These are phyloP conservation scores for Frieseomelitta varia DNA, from an alignment of 1,140 invertebrate genomes.

Conservation along the genomic window DNA sequence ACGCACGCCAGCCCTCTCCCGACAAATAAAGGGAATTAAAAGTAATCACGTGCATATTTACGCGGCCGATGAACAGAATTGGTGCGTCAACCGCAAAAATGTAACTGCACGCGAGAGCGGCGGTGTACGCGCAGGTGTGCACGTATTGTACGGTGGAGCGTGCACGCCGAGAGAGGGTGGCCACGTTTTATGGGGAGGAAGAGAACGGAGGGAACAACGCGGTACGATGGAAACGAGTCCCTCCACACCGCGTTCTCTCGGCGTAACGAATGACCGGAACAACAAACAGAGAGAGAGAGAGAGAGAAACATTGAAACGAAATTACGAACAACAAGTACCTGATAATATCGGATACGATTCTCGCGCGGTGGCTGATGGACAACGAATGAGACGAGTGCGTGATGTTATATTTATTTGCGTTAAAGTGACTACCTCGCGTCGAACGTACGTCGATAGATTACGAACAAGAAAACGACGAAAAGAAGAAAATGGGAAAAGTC, in stretches of 20 bases:
- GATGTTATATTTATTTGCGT: too few relatives aligned
- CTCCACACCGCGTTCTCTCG: background rate
- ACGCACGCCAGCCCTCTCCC: background rate
- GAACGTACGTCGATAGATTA: too few relatives aligned
- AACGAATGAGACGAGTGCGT: too few relatives aligned
- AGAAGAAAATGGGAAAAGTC: too few relatives aligned
- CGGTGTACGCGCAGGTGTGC: conserved; percentile 49
- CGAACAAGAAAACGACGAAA: too few relatives aligned
- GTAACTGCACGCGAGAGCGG: conserved; percentile 65
- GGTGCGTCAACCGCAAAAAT: conserved; percentile 75
- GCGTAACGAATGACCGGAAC: too few relatives aligned
- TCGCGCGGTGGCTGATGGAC: too few relatives aligned
- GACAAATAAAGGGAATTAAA: conserved; percentile 77
- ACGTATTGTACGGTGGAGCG: conserved; percentile 43
- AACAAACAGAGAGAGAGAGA: too few relatives aligned
- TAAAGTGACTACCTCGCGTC: too few relatives aligned
- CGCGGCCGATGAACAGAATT: conserved; percentile 69
- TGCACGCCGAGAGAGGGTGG: conserved; percentile 2
- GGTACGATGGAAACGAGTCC: conserved; percentile 3
- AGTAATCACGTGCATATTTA: conserved; percentile 79
- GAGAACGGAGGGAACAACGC: background rate
- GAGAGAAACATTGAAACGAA: too few relatives aligned
- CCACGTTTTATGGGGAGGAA: background rate
- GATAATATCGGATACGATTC: too few relatives aligned
- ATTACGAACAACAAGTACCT: too few relatives aligned